A percentile compares a stretch with the other conserved stretches of the same genome.
phyloP scores from a whole-genome alignment of 53 echinoderm and acorn worm species.

The Echinarachnius parma region DNA sequence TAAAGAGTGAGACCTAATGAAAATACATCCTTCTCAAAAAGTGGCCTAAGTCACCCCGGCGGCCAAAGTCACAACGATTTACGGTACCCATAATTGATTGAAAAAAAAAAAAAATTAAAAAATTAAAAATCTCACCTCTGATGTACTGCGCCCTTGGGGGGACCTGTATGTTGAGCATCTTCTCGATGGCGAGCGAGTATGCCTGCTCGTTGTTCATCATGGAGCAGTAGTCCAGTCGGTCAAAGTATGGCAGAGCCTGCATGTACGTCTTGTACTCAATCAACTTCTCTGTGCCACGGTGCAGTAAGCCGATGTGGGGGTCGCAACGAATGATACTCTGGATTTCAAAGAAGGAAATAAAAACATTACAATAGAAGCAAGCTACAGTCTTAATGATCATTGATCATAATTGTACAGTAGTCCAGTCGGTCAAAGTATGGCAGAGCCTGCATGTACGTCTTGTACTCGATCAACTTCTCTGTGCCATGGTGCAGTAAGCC shows the following conservation, averaged over 20 bases:
- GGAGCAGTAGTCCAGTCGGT: slow-evolving; percentile 92
- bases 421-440: slow-evolving; percentile 98
- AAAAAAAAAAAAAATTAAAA: no score
- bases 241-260: slow-evolving; percentile 96
- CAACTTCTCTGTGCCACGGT: slow-evolving; percentile 95
- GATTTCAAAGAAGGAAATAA: not conserved
- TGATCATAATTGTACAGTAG: slow-evolving; percentile 99
- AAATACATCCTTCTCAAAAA: no score
- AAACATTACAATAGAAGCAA: no score
- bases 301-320: slow-evolving; percentile 92
- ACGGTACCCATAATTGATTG: no score
- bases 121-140: slow-evolving; percentile 46
- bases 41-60: no score
- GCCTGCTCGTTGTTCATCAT: slow-evolving; percentile 99
- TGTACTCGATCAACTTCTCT: slow-evolving; percentile 97
- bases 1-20: no score
- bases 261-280: slow-evolving; percentile 99
- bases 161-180: slow-evolving; percentile 79
- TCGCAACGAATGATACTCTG: slow-evolving; percentile 89
- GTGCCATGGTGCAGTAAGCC: slow-evolving; percentile 94
- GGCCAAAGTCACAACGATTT: no score
- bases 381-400: slow-evolving; percentile 87
- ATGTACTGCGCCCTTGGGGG: slow-evolving; percentile 92
- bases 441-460: slow-evolving; percentile 95
- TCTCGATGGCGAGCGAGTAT: slow-evolving; percentile 89